Evolutionary conservation across 2,888 invertebrate species (phyloP), one percentile per base, ranked within the genome.

Genomic region (Xylota segnis): DNA sequence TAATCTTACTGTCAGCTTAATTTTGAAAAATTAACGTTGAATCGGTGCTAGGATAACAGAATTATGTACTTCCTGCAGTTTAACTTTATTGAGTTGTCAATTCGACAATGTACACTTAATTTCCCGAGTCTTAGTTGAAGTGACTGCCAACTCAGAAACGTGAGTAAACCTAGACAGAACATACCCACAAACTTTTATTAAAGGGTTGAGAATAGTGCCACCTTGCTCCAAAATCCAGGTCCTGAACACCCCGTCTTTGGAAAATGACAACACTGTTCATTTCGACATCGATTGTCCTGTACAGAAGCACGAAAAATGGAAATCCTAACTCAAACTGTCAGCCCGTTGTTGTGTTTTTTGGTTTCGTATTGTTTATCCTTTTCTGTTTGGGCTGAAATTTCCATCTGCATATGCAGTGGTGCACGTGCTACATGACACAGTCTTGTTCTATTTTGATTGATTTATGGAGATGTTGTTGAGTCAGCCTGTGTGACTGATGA

Each of bases 401-500:
- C 23, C 23, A 50, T 50, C 34, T 54, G 52, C 40, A 68, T 66
- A 37, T 52, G 66, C 37, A 14, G 52, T 16, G 23, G 40, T 12
- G 40, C 37, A 37, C 34, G 27, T 66, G 52, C 40, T 66, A n/a
- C 18, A 16, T 59, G 47, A 5, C 10, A 32, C 3, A 18, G 43
- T 18, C 58, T 56, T 70, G 45, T 70, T 58, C 58, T 12, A 40
- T 58, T 54, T 45, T 71, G 71, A 71, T 71, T 58, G 71, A 71
- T 59, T 71, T 47, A 59, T 71, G 34, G 47, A 45, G 56, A 23
- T 47, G 14, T 59, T 5, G 12, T 34, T 34, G 5, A 45, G 47
- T n/a, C 65, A 50, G 14, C 50, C 9, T 50, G 65, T 45, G 58
- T 71, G 71, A 71, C 47, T 71, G 71, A 71, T 71, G 58, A 71